Base-by-base conservation (phyloP, 2,888 invertebrate species). In the Ornithoptera priamus region DNA sequence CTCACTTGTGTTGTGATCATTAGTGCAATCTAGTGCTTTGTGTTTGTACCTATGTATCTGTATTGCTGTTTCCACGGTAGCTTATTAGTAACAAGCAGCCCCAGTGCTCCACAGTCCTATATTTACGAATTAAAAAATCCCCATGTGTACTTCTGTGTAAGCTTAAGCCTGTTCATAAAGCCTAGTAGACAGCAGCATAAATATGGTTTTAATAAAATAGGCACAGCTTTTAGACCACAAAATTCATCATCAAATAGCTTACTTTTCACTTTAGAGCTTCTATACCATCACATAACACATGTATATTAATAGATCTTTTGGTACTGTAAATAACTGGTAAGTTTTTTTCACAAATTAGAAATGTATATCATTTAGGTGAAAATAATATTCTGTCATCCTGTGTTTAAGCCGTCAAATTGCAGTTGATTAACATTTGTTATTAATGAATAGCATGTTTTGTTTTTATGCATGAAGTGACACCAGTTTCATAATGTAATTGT, bases 1-100 rank as follows among this genome's bases (percentile, higher is more conserved):
- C 82, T 84, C 88, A 88, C 88, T 86, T 90, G 89, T 91, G 89
- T 92, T 92, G 90, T 92, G 87, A 85, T 86, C 87, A 88, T 89
- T 90, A 89, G 88, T 88, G 88, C 88, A 83, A 87, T 84, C 81
- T 84, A 84, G 80, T 83, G 87, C 86, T 87, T 88, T 88, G 83
- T 89, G 86, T 86, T 81, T 82, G 83, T 75, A 85, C 82, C 77
- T 85, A 73, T 85, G 15, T 46, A 81, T 79, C 57, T 70, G 65
- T 64, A 68, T 71, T 72, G 79, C 80, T 77, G 73, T 74, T 72
- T 53, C 63, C 67, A 64, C 30, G 22, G 64, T 67, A 76, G 75
- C 80, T 80, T 81, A 50, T 50, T 72, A 74, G 74, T 75, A 75
- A 73, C 72, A 72, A 72, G 72, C 74, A 74, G 74, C 72, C 73